These are phyloP conservation scores for Paratilapia polleni DNA, from an alignment of 2,113 vertebrate species.

Conservation along the genomic window DNA sequence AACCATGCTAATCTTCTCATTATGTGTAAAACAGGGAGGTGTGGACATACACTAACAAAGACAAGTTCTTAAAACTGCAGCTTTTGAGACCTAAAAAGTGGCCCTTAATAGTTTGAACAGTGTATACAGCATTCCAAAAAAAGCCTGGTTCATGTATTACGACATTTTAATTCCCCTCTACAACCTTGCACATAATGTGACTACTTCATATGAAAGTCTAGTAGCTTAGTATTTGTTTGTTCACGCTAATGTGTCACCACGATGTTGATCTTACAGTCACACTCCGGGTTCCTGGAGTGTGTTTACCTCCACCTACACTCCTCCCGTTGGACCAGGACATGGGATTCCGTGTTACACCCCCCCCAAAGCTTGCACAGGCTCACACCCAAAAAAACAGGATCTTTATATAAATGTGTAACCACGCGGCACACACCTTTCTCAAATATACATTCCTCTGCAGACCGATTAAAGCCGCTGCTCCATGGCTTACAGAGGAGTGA, in stretches of 20 bases:
- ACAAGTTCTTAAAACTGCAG: background rate
- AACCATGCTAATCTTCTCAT: too few relatives aligned
- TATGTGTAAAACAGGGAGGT: background rate
- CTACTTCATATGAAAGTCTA: background rate
- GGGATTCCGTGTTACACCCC: slow-evolving; percentile 69
- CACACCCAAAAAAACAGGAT: slow-evolving; percentile 85
- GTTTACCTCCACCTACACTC: slow-evolving; percentile 61
- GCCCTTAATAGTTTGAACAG: background rate
- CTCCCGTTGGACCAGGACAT: slow-evolving; percentile 69
- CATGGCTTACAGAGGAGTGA: slow-evolving; percentile 17
- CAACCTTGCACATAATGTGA: background rate
- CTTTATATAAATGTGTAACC: slow-evolving; percentile 82
- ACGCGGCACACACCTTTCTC: slow-evolving; percentile 82
- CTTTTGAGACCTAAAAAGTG: background rate
- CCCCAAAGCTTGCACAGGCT: slow-evolving; percentile 49
- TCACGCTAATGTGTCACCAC: slow-evolving; percentile 25
- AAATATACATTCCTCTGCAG: slow-evolving; percentile 81
- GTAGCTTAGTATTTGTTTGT: slow-evolving; percentile 39
- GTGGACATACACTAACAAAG: background rate
- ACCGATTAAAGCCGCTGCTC: slow-evolving; percentile 76
- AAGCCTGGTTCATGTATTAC: background rate
- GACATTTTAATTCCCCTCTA: background rate
- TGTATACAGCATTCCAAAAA: fast-evolving
- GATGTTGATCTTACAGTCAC: slow-evolving; percentile 48
- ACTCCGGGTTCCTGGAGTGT: slow-evolving; percentile 65